Conservation (phyloP, 92 coral and sea anemone species). For the Heliopora coerulea region DNA sequence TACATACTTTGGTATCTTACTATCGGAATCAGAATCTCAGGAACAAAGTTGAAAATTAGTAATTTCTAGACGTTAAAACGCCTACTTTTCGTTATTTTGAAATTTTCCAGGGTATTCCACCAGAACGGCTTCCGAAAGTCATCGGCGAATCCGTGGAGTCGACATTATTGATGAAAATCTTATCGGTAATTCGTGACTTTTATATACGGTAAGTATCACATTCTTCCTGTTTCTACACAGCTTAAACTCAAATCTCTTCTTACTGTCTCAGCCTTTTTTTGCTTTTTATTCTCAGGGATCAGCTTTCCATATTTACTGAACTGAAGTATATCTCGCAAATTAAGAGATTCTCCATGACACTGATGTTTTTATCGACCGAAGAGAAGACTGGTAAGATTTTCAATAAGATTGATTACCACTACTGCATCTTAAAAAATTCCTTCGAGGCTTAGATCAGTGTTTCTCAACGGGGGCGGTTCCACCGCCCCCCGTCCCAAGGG, state of each 20-base stretch:
- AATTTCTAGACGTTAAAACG: too few species aligned
- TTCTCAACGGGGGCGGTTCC: too few species aligned
- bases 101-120: slow-evolving; percentile 73
- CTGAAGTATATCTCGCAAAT: slow-evolving; percentile 68
- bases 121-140: slow-evolving; percentile 73
- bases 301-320: slow-evolving; percentile 67
- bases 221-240: background rate
- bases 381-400: slow-evolving; percentile 68
- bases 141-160: slow-evolving; percentile 88
- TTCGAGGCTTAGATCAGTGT: background rate
- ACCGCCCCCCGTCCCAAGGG: too few species aligned
- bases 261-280: background rate
- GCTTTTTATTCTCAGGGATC: slow-evolving; percentile 51
- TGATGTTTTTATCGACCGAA: slow-evolving; percentile 80
- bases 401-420: too few species aligned
- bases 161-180: slow-evolving; percentile 61
- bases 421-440: too few species aligned
- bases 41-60: too few species aligned
- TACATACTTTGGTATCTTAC: too few species aligned
- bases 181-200: slow-evolving; percentile 58
- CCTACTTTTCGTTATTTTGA: background rate
- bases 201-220: slow-evolving; percentile 63
- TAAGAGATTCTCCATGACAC: slow-evolving; percentile 83
- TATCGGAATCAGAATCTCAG: too few species aligned
- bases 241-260: background rate